Conservation (phyloP, 2,888 invertebrate genomes). For the Erebia aethiops region DNA sequence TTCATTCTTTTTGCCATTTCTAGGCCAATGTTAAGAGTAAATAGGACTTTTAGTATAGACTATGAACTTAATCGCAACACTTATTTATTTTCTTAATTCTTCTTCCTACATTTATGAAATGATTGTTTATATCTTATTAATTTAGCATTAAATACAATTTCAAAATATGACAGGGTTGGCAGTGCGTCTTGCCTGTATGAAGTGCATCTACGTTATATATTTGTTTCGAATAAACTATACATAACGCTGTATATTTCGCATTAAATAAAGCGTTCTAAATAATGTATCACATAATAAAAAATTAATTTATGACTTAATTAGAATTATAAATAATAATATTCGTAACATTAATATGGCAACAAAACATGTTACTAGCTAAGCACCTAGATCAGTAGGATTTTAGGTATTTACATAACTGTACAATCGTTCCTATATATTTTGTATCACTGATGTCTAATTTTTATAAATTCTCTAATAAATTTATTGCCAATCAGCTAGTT, state of each 20-base stretch:
- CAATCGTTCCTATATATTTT: constrained; percentile 50
- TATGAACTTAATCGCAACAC: constrained; percentile 1
- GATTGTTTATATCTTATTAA: neutral
- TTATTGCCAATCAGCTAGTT: constrained; percentile 76
- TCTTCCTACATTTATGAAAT: neutral
- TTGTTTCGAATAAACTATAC: constrained; percentile 16
- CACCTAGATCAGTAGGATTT: constrained; percentile 76
- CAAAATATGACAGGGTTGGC: neutral
- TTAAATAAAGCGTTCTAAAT: constrained; percentile 59
- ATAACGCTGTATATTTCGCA: constrained; percentile 37
- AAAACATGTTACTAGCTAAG: constrained; percentile 80
- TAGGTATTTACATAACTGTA: constrained; percentile 77
- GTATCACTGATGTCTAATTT: constrained; percentile 41
- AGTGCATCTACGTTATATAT: neutral
- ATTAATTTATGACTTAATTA: constrained; percentile 77
- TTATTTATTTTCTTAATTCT: neutral
- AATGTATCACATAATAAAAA: constrained; percentile 77
- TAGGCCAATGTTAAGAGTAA: neutral
- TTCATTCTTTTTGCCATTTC: neutral
- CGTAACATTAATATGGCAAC: constrained; percentile 82
- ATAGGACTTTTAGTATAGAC: constrained; percentile 4
- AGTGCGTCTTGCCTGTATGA: neutral
- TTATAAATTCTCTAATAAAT: constrained; percentile 58
- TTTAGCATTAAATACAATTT: neutral
- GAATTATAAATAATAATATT: constrained; percentile 79